These are phyloP conservation scores for Mastacembelus armatus DNA, from an alignment of 2,797 vertebrate genomes.

Conservation along the genomic window DNA sequence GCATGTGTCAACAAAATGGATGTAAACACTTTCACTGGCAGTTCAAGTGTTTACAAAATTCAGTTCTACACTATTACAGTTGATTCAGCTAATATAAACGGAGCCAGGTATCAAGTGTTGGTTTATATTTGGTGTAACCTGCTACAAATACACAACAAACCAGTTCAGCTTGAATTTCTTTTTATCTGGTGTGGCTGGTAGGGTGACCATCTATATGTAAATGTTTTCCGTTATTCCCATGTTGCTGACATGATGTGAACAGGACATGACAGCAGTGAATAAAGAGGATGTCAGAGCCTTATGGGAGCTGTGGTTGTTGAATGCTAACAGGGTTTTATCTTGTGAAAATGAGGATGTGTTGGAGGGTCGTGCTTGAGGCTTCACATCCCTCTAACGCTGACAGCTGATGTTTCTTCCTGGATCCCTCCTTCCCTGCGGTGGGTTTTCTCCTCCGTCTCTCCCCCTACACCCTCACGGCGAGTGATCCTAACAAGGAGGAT, in stretches of 20 bases:
- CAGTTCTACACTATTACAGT: too few relatives aligned
- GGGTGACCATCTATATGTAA: background rate
- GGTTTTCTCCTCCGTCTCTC: background rate
- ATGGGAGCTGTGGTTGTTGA: constrained; percentile 1
- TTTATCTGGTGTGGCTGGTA: too few relatives aligned
- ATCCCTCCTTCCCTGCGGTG: background rate
- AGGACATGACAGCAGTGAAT: background rate
- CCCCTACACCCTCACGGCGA: background rate
- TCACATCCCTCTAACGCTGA: background rate
- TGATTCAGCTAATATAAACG: too few relatives aligned
- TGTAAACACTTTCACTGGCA: too few relatives aligned
- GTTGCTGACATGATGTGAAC: background rate
- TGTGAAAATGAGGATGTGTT: background rate
- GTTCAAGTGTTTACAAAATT: too few relatives aligned
- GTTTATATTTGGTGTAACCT: too few relatives aligned
- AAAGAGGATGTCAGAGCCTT: background rate
- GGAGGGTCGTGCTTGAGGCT: background rate
- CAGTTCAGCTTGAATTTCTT: too few relatives aligned
- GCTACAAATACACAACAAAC: too few relatives aligned
- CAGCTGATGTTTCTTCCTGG: background rate
- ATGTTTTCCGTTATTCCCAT: constrained; percentile 8
- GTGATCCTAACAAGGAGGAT: constrained; percentile 44
- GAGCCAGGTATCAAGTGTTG: too few relatives aligned
- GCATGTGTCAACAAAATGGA: too few relatives aligned
- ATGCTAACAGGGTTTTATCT: background rate